Evolutionary conservation across 2,113 vertebrate species (phyloP).

Genomic region (Hyla sarda): DNA sequence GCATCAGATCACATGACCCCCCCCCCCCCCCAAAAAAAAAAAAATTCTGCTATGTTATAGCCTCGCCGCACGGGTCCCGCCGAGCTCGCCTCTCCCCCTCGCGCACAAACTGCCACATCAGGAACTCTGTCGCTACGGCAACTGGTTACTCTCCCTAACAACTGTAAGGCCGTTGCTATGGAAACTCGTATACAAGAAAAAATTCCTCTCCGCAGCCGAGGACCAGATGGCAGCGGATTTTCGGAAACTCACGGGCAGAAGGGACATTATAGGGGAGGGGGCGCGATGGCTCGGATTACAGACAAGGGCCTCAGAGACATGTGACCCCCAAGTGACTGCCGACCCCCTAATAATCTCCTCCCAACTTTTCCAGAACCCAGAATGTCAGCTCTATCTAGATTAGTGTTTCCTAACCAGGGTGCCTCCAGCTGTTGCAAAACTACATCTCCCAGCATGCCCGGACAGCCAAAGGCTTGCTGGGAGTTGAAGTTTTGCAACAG

Average conservation of each 20-base stretch:
- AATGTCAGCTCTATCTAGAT: too few species aligned
- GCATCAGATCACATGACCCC: not conserved
- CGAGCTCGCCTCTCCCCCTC: slow-evolving; percentile 70
- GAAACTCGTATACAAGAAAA: slow-evolving; percentile 94
- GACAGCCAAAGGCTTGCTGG: too few species aligned
- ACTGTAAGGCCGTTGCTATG: slow-evolving; percentile 91
- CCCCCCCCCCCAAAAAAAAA: not conserved
- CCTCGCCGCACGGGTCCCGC: slow-evolving; percentile 66
- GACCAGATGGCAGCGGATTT: slow-evolving; percentile 89
- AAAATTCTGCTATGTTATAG: not conserved
- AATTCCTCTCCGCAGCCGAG: slow-evolving; percentile 85
- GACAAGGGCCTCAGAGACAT: not conserved
- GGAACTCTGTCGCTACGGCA: slow-evolving; percentile 92
- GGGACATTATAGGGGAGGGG: slow-evolving; percentile 60
- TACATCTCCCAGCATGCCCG: too few species aligned
- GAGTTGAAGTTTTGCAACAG: too few species aligned
- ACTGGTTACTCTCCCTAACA: slow-evolving; percentile 96
- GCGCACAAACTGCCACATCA: slow-evolving; percentile 84
- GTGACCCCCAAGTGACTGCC: not conserved
- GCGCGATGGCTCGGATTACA: slow-evolving; percentile 20
- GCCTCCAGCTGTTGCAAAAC: too few species aligned
- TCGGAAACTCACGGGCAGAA: slow-evolving; percentile 73
- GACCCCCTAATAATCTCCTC: too few species aligned
- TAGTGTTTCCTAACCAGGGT: too few species aligned
- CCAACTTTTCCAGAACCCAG: too few species aligned